phyloP scores from a whole-genome alignment of 1,140 invertebrate genomes.

The Sycobia sp. region DNA sequence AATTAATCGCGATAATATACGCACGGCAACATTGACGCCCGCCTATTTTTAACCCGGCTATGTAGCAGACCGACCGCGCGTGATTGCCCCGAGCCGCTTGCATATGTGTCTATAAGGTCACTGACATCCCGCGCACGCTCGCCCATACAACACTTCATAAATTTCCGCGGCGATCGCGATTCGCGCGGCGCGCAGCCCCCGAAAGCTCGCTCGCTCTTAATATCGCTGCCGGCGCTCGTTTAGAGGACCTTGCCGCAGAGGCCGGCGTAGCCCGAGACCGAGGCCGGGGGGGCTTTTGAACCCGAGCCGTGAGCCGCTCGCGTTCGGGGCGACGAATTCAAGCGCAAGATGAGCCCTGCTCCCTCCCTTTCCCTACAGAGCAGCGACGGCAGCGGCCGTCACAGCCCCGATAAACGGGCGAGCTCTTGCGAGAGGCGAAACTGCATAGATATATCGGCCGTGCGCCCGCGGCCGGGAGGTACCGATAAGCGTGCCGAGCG shows the following conservation, averaged over 20 bases:
- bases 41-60: constrained; percentile 25
- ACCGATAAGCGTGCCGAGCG: constrained; percentile 44
- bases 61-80: too few relatives aligned
- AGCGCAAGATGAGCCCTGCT: not conserved
- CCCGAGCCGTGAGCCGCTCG: too few relatives aligned
- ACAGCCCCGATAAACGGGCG: constrained; percentile 44
- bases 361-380: too few relatives aligned
- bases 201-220: too few relatives aligned
- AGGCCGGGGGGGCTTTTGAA: not conserved
- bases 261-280: too few relatives aligned
- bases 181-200: not conserved
- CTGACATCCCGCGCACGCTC: constrained; percentile 8
- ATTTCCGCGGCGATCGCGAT: constrained; percentile 3
- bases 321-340: constrained; percentile 7
- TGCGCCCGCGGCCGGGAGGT: constrained; percentile 39
- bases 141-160: constrained; percentile 24
- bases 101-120: constrained; percentile 25
- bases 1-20: constrained; percentile 17
- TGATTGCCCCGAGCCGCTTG: too few relatives aligned
- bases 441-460: too few relatives aligned
- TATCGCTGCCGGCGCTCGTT: too few relatives aligned
- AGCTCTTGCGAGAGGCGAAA: constrained; percentile 38
- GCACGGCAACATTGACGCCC: constrained; percentile 3
- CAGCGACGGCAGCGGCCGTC: too few relatives aligned
- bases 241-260: too few relatives aligned